Evolutionary conservation across 2,888 invertebrate species (phyloP).

Genomic region (Agrotis ipsilon): DNA sequence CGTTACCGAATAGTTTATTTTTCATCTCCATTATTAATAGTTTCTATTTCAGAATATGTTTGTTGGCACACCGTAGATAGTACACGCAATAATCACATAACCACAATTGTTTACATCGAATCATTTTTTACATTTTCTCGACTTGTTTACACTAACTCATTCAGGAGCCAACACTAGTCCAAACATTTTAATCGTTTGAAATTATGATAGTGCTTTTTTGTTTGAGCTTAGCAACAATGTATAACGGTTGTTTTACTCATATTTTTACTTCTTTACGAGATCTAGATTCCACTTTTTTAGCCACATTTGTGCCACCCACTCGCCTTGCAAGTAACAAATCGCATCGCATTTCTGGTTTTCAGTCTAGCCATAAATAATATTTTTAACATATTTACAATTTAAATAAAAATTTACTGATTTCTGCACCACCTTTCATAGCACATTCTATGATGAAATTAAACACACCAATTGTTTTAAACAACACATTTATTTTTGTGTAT

Average conservation of each 20-base stretch:
- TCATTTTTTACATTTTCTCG: constrained; percentile 43
- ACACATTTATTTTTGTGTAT: constrained; percentile 83
- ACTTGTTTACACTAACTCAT: constrained; percentile 47
- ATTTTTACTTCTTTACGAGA: constrained; percentile 8
- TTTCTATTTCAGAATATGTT: constrained; percentile 46
- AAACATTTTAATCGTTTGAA: constrained; percentile 42
- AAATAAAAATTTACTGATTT: constrained; percentile 1
- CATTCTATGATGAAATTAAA: constrained; percentile 52
- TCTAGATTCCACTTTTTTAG: constrained; percentile 6
- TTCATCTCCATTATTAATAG: constrained; percentile 42
- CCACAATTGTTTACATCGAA: constrained; percentile 45
- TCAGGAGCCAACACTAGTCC: constrained; percentile 33
- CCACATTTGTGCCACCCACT: constrained; percentile 20
- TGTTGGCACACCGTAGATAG: constrained; percentile 29
- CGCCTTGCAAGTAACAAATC: constrained; percentile 16
- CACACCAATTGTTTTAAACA: constrained; percentile 62
- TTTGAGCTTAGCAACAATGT: constrained; percentile 27
- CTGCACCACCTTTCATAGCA: constrained; percentile 15
- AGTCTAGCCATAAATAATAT: constrained; percentile 6
- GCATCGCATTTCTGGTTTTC: constrained; percentile 22
- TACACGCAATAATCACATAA: constrained; percentile 37
- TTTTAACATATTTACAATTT: constrained; percentile 14
- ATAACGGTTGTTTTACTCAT: constrained; percentile 9
- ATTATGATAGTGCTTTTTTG: constrained; percentile 15
- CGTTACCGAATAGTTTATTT: constrained; percentile 44